Conservation (phyloP, 2,797 vertebrate genomes). For the Rhinoraja longicauda region DNA sequence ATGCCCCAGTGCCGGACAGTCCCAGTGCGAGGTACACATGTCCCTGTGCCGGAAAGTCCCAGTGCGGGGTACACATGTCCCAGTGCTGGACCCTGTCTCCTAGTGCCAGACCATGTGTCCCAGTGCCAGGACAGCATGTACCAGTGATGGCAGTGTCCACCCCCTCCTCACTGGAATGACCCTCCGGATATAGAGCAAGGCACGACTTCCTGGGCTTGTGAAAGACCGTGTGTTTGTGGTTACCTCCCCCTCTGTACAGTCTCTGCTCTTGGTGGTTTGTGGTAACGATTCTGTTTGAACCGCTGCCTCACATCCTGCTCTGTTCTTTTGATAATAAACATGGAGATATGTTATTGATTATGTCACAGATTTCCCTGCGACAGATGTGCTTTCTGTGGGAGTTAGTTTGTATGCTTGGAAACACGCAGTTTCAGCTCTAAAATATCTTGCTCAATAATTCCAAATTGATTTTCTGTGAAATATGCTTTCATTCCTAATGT, state of each 20-base stretch:
- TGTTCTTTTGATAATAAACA: slow-evolving; percentile 35
- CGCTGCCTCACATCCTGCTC: slow-evolving; percentile 27
- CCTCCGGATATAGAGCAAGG: not conserved
- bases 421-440: slow-evolving; percentile 13
- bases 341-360: slow-evolving; percentile 31
- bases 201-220: slow-evolving; percentile 14
- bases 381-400: slow-evolving; percentile 33
- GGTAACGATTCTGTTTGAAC: slow-evolving; percentile 36
- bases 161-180: not conserved
- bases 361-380: slow-evolving; percentile 19
- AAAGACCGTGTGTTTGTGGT: slow-evolving; percentile 5
- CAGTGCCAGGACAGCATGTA: too few relatives aligned
- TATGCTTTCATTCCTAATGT: not conserved
- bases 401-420: not conserved
- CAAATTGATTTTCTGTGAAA: not conserved
- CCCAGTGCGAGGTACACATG: too few relatives aligned
- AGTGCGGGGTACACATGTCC: too few relatives aligned
- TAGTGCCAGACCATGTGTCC: too few relatives aligned
- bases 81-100: too few relatives aligned
- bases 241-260: slow-evolving; percentile 15
- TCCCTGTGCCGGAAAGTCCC: too few relatives aligned
- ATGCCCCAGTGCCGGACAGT: too few relatives aligned
- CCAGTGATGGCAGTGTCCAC: too few relatives aligned
- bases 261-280: slow-evolving; percentile 29
- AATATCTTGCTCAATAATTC: slow-evolving; percentile 25